A percentile compares a stretch with the other conserved stretches of the same genome.
Evolutionary conservation across 2,113 vertebrate genomes (phyloP).

Genomic region (Syngnathoides biaculeatus): DNA sequence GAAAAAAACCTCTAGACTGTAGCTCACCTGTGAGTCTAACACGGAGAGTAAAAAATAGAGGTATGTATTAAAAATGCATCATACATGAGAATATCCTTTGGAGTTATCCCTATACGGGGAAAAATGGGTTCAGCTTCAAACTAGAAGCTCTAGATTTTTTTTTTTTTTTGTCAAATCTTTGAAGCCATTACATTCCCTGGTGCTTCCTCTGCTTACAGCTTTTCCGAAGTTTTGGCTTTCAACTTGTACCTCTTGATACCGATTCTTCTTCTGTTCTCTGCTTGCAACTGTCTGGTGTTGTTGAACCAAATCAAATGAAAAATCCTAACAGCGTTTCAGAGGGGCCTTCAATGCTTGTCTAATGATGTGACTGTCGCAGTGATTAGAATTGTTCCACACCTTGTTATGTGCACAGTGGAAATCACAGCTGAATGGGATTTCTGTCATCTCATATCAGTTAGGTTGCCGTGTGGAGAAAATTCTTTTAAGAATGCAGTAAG

Average conservation of each 20-base stretch:
- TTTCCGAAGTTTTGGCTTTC: constrained; percentile 45
- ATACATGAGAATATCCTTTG: constrained; percentile 5
- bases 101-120: constrained; percentile 15
- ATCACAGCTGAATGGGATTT: constrained; percentile 4
- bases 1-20: too few relatives aligned
- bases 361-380: constrained; percentile 34
- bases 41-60: too few relatives aligned
- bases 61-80: neutral
- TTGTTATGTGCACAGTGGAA: constrained; percentile 6
- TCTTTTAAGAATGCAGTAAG: constrained; percentile 1
- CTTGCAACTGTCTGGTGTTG: constrained; percentile 40
- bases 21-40: too few relatives aligned
- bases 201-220: constrained; percentile 39
- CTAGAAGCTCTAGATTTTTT: constrained; percentile 48
- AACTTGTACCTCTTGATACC: constrained; percentile 60
- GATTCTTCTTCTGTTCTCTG: constrained; percentile 32
- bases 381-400: constrained; percentile 27
- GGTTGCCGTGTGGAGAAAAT: neutral
- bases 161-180: constrained; percentile 60
- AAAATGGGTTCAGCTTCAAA: constrained; percentile 55
- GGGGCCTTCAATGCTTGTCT: constrained; percentile 40
- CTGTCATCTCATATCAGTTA: constrained; percentile 1
- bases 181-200: constrained; percentile 50
- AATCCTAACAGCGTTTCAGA: constrained; percentile 28
- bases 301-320: constrained; percentile 37